phyloP scores from a whole-genome alignment of 2,888 invertebrate genomes.

The Lasioglossum lativentre region DNA sequence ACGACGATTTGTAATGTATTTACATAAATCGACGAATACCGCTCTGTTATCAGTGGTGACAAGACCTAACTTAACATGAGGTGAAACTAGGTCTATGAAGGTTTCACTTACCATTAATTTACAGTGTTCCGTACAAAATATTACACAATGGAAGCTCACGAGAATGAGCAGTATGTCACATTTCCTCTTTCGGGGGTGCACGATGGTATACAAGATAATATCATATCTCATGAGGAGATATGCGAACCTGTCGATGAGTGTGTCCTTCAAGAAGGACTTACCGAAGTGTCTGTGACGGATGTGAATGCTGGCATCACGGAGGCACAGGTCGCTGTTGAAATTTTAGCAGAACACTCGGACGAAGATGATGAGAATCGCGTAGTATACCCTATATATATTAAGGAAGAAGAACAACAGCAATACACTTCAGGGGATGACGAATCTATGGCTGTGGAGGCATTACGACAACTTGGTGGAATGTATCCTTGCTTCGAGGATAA shows the following conservation, averaged over 20 bases:
- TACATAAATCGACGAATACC: constrained; percentile 26
- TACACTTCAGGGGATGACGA: constrained; percentile 82
- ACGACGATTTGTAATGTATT: constrained; percentile 18
- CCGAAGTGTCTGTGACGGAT: constrained; percentile 67
- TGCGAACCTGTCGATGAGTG: constrained; percentile 78
- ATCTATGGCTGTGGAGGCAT: constrained; percentile 85
- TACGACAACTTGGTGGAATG: constrained; percentile 84
- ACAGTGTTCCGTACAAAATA: constrained; percentile 5
- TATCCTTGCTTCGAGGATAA: constrained; percentile 81
- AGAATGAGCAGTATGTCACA: constrained; percentile 78
- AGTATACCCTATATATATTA: constrained; percentile 78
- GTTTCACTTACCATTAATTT: constrained; percentile 12
- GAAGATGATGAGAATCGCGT: constrained; percentile 75
- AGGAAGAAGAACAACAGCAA: constrained; percentile 78
- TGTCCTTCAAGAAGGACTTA: constrained; percentile 71
- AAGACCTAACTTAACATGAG: constrained; percentile 74
- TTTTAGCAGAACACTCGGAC: constrained; percentile 75
- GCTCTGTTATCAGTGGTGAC: constrained; percentile 48
- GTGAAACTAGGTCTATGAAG: constrained; percentile 72
- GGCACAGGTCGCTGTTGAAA: constrained; percentile 73
- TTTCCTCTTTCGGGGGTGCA: constrained; percentile 78
- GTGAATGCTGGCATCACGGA: constrained; percentile 70
- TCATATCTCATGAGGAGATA: constrained; percentile 80
- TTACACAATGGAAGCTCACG: constrained; percentile 77
- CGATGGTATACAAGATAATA: constrained; percentile 75